Base-by-base conservation (phyloP, 2,888 invertebrate genomes). In the Caenorhabditis sulstoni region DNA sequence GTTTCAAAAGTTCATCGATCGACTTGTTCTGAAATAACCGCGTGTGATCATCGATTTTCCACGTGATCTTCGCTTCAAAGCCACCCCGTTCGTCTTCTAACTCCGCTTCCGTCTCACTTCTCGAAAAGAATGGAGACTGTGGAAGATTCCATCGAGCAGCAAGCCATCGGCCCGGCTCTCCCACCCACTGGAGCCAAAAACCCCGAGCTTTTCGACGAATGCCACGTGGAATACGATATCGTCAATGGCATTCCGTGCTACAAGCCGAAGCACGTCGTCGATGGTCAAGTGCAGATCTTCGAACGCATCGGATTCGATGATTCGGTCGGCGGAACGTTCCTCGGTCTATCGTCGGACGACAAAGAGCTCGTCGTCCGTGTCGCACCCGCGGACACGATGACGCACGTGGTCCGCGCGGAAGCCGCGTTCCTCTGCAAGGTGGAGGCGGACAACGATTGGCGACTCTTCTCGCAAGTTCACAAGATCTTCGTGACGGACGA, bases 1-100 rank as follows among this genome's bases (percentile, higher is more conserved):
- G 92, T 67, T 94, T 93, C 85, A 94, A 94, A 83, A 99, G 92
- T 91, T 98, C 96, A 3, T 93, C 92, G 1, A 96, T 94, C 0
- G 95, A 94, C 92, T 99, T 99, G 57, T 96, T 96, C 81, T 84
- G 71, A 37, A 85, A 83, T 20, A 39, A n/a, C n/a, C n/a, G n/a
- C n/a, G n/a, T n/a, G n/a, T n/a, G n/a, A n/a, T n/a, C n/a, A n/a
- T n/a, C n/a, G n/a, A 16, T n/a, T 16, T 53, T 61, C 47, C 20
- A 18, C 61, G 61, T 49, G 61, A 29, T 23, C 11, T 45, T 45
- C 16, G 16, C 7, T n/a, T 62, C 47, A 53, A 22, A 37, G n/a
- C n/a, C n/a, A n/a, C n/a, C n/a, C n/a, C n/a, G n/a, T 29, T 29
- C 29, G 4, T 29, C 29, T 29, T 7, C 3, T 7, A 29, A 29